phyloP scores from a whole-genome alignment of 2,888 invertebrate species.

The Rhabditoides inermis region DNA sequence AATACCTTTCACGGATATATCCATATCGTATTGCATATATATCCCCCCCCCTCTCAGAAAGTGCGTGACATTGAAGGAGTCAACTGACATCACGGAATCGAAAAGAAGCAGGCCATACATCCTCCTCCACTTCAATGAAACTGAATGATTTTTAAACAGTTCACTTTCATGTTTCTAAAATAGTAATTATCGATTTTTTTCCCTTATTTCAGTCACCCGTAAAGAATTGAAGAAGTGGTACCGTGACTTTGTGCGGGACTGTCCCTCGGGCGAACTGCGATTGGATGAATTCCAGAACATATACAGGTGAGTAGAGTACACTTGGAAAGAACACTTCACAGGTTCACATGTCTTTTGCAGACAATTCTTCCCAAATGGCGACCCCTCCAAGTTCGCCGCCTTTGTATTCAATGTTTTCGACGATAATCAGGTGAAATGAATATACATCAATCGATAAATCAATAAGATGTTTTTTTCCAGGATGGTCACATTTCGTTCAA shows the following conservation, averaged over 20 bases:
- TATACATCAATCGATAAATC: not conserved
- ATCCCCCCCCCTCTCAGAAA: too few relatives aligned
- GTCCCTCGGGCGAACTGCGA: conserved; percentile 55
- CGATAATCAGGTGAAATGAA: conserved; percentile 78
- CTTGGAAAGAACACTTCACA: conserved; percentile 58
- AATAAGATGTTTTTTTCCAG: conserved; percentile 16
- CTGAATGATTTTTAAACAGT: too few relatives aligned
- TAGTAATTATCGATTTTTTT: conserved; percentile 3
- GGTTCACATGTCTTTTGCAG: conserved; percentile 63
- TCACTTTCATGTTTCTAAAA: too few relatives aligned
- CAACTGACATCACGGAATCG: too few relatives aligned
- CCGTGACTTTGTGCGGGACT: conserved; percentile 56
- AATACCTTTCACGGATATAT: too few relatives aligned
- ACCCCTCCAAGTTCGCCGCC: conserved; percentile 94
- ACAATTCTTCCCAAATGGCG: conserved; percentile 98
- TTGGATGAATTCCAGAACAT: conserved; percentile 52
- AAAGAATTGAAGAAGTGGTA: conserved; percentile 56
- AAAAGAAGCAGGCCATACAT: too few relatives aligned
- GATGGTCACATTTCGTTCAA: conserved; percentile 46
- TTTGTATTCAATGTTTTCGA: conserved; percentile 96
- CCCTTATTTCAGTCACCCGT: conserved; percentile 52
- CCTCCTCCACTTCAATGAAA: too few relatives aligned
- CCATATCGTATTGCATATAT: too few relatives aligned
- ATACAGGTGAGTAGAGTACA: not conserved
- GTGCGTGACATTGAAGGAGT: too few relatives aligned